phyloP scores from a whole-genome alignment of 1,140 invertebrate genomes.

The Formica exsecta region DNA sequence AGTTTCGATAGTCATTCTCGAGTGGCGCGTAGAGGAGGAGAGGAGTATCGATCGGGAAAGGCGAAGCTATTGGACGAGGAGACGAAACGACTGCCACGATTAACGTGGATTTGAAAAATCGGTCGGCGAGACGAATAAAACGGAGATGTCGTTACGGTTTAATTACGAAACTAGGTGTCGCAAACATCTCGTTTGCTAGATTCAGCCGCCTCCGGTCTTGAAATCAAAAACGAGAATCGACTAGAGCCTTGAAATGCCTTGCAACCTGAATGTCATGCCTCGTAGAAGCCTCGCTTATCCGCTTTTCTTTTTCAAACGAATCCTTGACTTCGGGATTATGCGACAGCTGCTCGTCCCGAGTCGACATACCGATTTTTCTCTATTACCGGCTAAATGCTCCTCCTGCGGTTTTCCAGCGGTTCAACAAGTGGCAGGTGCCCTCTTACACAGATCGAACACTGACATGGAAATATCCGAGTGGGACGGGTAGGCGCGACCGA shows the following conservation, averaged over 20 bases:
- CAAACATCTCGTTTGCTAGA: background rate
- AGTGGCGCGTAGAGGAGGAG: background rate
- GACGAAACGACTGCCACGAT: constrained; percentile 9
- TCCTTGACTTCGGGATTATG: constrained; percentile 26
- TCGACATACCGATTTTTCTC: constrained; percentile 17
- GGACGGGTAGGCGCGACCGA: constrained; percentile 58
- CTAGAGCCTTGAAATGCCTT: background rate
- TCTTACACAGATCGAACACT: constrained; percentile 71
- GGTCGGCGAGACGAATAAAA: background rate
- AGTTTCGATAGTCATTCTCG: constrained; percentile 49
- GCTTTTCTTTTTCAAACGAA: background rate
- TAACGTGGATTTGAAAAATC: constrained; percentile 28
- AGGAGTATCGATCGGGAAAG: constrained; percentile 23
- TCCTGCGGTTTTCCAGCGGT: constrained; percentile 63
- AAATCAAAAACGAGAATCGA: background rate
- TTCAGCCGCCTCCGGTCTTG: background rate
- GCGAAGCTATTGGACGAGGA: background rate
- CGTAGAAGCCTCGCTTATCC: background rate
- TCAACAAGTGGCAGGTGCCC: constrained; percentile 73
- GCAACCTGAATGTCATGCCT: background rate
- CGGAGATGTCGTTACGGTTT: background rate
- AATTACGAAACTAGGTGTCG: background rate
- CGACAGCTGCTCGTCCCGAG: constrained; percentile 25
- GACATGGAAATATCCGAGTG: constrained; percentile 56
- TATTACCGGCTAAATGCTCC: constrained; percentile 44